Evolutionary conservation across 2,113 vertebrate species (phyloP), one percentile per base, ranked within the genome.

Genomic region (Pterocles gutturalis): DNA sequence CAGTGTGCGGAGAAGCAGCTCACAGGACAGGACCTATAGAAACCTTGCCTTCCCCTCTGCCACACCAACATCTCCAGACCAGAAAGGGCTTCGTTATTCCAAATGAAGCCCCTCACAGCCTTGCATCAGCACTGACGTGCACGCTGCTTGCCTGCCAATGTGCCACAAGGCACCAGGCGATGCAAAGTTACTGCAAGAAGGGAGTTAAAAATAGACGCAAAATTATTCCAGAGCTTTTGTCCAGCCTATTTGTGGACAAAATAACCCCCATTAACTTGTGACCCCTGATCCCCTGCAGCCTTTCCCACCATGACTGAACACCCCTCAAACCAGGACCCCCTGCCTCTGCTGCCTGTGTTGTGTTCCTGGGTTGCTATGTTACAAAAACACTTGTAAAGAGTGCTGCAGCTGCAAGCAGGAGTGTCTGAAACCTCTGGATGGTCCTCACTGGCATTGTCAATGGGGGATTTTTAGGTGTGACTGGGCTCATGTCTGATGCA

Each of bases 41-140:
- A 91, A 45, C 18, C 45, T 34, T 60, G 29, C 36, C 55, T 49
- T 24, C 4, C 19, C 24, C 55, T 57, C 54, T 6, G 48, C 28
- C n/a, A 43, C 2, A 2, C 31, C 58, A 45, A 17, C 10, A 43
- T 15, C 54, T 15, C 43, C 64, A 21, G 72, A 18, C 2, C 45
- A 41, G 31, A 17, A 33, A 22, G 34, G 46, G 65, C n/a, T 67
- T 46, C 0, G 1, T 20, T 69, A 25, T 7, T 49, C 60, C 54
- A 58, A 16, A 15, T 2, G 11, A 28, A 54, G 4, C 14, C 17
- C 4, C 31, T 46, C 45, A 11, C 29, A 57, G 46, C 22, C 55
- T 33, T 5, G 1, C 4, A 8, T 3, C 0, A 0, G 53, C 53
- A 34, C 31, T 1, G 8, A 8, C 0, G 4, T 19, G 36, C 7